Percentiles rank a stretch among this genome's conserved stretches.
These are phyloP conservation scores for Hyperoplus immaculatus DNA, from an alignment of 2,797 vertebrate species.

Conservation along the genomic window DNA sequence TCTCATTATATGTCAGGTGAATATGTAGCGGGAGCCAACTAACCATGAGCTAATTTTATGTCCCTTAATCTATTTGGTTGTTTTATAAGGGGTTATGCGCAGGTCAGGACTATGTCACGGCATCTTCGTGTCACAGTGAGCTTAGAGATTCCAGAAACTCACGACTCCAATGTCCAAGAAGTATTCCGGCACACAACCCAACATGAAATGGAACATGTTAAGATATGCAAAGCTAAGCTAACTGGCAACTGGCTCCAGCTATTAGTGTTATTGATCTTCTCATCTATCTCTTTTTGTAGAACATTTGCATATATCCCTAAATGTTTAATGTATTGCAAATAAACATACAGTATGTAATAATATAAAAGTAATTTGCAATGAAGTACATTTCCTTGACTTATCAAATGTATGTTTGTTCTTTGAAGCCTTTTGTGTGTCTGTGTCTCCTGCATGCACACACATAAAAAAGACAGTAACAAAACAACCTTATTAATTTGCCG, in stretches of 20 bases:
- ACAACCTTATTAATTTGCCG: conserved; percentile 36
- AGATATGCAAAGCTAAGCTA: conserved; percentile 8
- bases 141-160: not conserved
- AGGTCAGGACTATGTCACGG: not conserved
- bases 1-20: not conserved
- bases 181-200: not conserved
- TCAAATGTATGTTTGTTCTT: conserved; percentile 21
- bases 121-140: not conserved
- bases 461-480: conserved; percentile 1
- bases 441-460: conserved; percentile 1
- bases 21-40: not conserved
- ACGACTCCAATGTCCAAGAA: not conserved
- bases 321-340: conserved; percentile 10
- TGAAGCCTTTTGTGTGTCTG: conserved; percentile 14
- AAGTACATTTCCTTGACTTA: not conserved
- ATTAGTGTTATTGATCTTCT: not conserved
- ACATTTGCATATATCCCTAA: not conserved
- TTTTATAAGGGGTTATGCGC: not conserved
- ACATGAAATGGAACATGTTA: not conserved
- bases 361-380: not conserved
- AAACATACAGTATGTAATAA: not conserved
- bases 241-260: not conserved
- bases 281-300: not conserved
- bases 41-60: not conserved
- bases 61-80: not conserved